Conservation (phyloP, 2,888 invertebrate genomes). For the Polylopha cassiicola region DNA sequence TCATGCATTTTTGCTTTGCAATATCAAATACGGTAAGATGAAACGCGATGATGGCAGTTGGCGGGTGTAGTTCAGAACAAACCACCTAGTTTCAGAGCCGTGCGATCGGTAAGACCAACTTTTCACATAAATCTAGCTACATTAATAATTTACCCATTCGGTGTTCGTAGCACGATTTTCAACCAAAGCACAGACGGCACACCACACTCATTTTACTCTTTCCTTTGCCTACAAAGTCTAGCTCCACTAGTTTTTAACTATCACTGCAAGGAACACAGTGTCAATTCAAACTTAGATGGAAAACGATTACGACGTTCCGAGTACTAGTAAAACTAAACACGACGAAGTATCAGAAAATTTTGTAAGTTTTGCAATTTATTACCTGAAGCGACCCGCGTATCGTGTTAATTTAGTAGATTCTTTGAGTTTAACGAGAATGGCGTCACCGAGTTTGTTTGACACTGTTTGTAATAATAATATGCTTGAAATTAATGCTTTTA, state of each 20-base stretch:
- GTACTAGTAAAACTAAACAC: conserved; percentile 6
- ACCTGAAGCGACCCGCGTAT: conserved; percentile 14
- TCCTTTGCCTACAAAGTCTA: neutral
- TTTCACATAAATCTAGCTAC: conserved; percentile 58
- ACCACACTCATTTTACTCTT: conserved; percentile 16
- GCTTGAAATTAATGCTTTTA: neutral
- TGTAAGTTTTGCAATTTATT: conserved; percentile 26
- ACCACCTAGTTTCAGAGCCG: conserved; percentile 49
- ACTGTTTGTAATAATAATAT: too few species aligned
- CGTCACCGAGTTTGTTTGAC: neutral
- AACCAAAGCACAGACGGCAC: conserved; percentile 25
- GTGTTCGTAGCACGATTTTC: conserved; percentile 36
- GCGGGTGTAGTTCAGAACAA: conserved; percentile 35
- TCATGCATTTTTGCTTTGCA: too few species aligned
- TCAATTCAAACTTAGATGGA: conserved; percentile 1
- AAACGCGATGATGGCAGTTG: conserved; percentile 39
- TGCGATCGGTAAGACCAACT: conserved; percentile 47
- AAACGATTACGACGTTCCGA: neutral
- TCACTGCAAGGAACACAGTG: conserved; percentile 19
- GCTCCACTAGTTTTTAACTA: conserved; percentile 24
- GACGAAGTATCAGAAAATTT: conserved; percentile 16
- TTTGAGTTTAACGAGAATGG: conserved; percentile 12
- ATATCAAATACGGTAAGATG: conserved; percentile 38
- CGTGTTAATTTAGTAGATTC: conserved; percentile 18
- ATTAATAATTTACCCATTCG: conserved; percentile 57